phyloP scores from a whole-genome alignment of 2,888 invertebrate genomes.

The Stegophylla sp. region DNA sequence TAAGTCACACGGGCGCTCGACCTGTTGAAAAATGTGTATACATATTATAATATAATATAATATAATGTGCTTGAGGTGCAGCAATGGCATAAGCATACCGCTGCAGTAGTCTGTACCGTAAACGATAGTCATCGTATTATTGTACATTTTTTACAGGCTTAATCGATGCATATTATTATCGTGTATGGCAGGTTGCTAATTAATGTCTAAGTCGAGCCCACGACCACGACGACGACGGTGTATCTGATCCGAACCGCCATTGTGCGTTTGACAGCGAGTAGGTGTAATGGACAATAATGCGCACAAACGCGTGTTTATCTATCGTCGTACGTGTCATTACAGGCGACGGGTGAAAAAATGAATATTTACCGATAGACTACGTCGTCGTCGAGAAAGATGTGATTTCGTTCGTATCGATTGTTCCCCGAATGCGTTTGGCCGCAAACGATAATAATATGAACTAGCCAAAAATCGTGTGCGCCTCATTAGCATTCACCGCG shows the following conservation, averaged over 20 bases:
- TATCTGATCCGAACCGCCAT: neutral
- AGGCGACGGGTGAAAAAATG: too few species aligned
- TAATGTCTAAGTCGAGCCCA: slow-evolving; percentile 18
- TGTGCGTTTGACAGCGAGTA: slow-evolving; percentile 31
- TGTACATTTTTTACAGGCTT: too few species aligned
- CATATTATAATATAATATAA: too few species aligned
- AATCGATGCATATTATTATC: too few species aligned
- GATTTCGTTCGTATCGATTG: neutral
- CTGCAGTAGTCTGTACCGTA: neutral
- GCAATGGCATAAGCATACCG: neutral
- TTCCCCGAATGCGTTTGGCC: neutral
- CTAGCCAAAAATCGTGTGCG: neutral
- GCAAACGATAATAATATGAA: neutral
- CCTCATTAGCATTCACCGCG: neutral
- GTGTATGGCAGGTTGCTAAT: slow-evolving; percentile 20
- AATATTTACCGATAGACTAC: too few species aligned
- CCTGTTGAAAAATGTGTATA: too few species aligned
- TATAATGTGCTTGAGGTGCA: too few species aligned
- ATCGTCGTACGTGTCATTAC: too few species aligned
- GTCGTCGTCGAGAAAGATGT: too few species aligned
- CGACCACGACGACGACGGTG: too few species aligned
- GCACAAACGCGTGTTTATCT: too few species aligned
- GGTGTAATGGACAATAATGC: slow-evolving; percentile 21
- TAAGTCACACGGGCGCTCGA: too few species aligned
- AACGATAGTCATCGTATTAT: neutral